Evolutionary conservation across 92 coral and sea anemone species (phyloP).

Genomic region (Zoanthus gigantus): DNA sequence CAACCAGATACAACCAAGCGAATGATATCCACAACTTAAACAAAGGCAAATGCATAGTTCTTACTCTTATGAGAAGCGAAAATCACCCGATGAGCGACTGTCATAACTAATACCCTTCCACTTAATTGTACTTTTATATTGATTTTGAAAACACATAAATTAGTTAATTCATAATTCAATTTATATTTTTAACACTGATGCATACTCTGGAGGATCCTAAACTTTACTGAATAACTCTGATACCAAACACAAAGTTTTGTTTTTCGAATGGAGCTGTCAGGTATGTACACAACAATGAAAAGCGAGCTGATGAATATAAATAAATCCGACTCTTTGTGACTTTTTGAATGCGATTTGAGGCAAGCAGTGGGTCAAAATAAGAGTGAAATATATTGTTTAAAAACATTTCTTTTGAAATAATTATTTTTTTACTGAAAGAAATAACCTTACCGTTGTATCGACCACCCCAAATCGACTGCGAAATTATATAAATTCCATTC

Average conservation of each 20-base stretch:
- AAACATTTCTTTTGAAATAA: not conserved
- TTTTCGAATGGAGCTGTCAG: constrained; percentile 25
- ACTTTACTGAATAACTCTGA: constrained; percentile 7
- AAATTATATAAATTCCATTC: constrained; percentile 40
- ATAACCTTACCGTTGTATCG: not conserved
- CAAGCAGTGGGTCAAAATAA: not conserved
- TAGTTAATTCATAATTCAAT: not conserved
- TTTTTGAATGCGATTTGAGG: not conserved
- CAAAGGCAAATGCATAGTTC: not conserved
- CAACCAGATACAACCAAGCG: too few species aligned
- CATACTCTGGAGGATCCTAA: not conserved
- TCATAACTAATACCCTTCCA: not conserved
- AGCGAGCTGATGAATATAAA: constrained; percentile 14
- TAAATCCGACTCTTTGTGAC: constrained; percentile 7
- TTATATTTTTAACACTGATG: not conserved
- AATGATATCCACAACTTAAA: too few species aligned
- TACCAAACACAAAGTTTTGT: constrained; percentile 3
- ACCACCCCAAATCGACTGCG: not conserved
- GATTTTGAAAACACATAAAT: not conserved
- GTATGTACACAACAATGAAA: constrained; percentile 27
- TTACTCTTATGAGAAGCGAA: not conserved
- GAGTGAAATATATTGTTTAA: not conserved
- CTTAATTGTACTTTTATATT: not conserved
- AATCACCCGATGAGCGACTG: too few species aligned
- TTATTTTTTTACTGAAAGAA: constrained; percentile 2